A percentile compares a stretch with the other conserved stretches of the same genome.
phyloP scores from a whole-genome alignment of 2,113 vertebrate genomes.

The Delphinapterus leucas region DNA sequence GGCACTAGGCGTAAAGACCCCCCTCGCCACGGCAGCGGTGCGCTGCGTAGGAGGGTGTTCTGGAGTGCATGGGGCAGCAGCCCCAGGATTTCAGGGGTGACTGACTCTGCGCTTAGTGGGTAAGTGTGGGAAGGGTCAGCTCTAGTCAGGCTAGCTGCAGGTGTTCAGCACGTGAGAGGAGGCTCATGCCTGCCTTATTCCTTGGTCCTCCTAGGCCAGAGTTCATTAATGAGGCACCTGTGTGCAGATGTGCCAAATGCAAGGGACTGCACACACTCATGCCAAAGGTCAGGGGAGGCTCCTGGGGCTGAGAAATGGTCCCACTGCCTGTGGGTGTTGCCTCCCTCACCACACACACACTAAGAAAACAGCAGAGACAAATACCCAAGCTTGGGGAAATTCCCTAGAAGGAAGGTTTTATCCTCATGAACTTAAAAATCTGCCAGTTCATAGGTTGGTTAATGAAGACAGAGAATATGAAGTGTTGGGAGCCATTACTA shows the following conservation, averaged over 20 bases:
- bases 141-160: background rate
- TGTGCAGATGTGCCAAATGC: background rate
- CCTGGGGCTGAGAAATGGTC: background rate
- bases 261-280: background rate
- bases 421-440: background rate
- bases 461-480: background rate
- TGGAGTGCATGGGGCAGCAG: background rate
- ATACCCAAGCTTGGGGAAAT: background rate
- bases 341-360: background rate
- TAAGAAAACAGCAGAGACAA: background rate
- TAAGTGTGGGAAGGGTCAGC: background rate
- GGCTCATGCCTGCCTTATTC: background rate
- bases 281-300: background rate
- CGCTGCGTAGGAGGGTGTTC: background rate
- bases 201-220: background rate
- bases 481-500: background rate
- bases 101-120: background rate
- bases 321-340: background rate
- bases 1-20: background rate
- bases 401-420: slow-evolving; percentile 1
- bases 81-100: background rate
- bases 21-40: background rate
- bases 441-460: background rate
- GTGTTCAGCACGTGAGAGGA: background rate
- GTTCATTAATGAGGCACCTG: background rate